Evolutionary conservation across 1,140 invertebrate genomes (phyloP), one percentile per base, ranked within the genome.

Genomic region (Plodia interpunctella): DNA sequence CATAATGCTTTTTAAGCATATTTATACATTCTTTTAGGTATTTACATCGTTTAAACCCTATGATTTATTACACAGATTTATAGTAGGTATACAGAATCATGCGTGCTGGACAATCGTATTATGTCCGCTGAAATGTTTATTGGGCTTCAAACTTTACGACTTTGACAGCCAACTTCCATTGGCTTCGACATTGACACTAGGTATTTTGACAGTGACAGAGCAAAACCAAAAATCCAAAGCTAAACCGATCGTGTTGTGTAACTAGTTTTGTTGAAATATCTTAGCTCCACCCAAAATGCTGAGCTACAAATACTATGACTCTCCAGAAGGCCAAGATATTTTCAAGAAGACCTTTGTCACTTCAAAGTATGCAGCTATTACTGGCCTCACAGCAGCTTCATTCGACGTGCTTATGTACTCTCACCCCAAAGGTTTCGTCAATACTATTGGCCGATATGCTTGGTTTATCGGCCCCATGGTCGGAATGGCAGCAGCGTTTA

Each of bases 241-340:
- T n/a, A n/a, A n/a, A n/a, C n/a, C n/a, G n/a, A n/a, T n/a, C n/a
- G 67, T 75, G 73, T 88, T 87, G 83, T 87, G 83, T 88, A 90
- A 88, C 76, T 78, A 55, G 30, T 60, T 60, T 17, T 49, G 15
- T 49, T 20, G 13, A 49, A 50, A 28, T 20, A 28, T 30, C n/a
- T 17, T 25, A 57, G 19, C 11, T 3, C 55, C 20, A 57, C 6
- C n/a, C 21, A 60, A 58, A 32, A 61, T 87, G 62, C 25, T 87
- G 17, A 78, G 61, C 30, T 89, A 89, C 60, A 87, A 87, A 78
- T 96, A 95, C 71, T 94, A 93, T 76, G 92, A 94, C 72, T 89
- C 92, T n/a, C 94, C 94, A 0, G 94, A 95, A 38, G 94, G 94
- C 0, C 67, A 92, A 55, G 93, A 94, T 74, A 90, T 93, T 25